Evolutionary conservation across 2,113 vertebrate species (phyloP).

Genomic region (Oophaga pumilio): DNA sequence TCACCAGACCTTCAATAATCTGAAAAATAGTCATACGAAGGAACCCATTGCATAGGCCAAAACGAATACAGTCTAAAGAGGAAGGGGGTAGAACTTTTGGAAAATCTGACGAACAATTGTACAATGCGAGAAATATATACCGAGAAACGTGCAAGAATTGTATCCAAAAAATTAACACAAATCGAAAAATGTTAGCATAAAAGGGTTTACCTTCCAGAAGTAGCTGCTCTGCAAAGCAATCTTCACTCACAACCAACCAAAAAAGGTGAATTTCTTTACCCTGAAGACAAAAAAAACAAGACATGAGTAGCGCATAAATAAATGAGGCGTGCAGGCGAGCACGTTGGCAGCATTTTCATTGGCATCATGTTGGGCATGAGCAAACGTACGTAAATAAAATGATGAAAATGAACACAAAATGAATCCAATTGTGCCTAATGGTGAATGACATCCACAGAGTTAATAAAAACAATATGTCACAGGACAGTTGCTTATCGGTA

Average conservation of each 20-base stretch:
- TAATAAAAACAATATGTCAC: constrained; percentile 70
- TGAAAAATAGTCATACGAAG: not conserved
- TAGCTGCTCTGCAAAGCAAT: constrained; percentile 86
- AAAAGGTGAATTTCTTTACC: constrained; percentile 86
- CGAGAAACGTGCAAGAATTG: not conserved
- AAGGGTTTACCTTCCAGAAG: constrained; percentile 85
- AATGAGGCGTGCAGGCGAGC: constrained; percentile 65
- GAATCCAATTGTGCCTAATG: constrained; percentile 62
- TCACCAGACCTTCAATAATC: not conserved
- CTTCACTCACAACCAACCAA: constrained; percentile 84
- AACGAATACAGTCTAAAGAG: not conserved
- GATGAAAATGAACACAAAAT: constrained; percentile 55
- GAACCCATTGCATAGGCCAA: not conserved
- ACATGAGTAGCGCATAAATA: constrained; percentile 63
- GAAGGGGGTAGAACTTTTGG: not conserved
- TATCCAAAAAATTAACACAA: not conserved
- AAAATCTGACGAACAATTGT: not conserved
- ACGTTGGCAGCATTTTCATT: constrained; percentile 63
- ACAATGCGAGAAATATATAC: not conserved
- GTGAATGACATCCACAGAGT: constrained; percentile 66
- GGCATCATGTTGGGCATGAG: constrained; percentile 62
- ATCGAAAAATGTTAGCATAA: not conserved
- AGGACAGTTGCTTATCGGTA: constrained; percentile 65
- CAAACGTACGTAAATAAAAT: constrained; percentile 68
- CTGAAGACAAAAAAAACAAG: constrained; percentile 80